Evolutionary conservation across 2,888 invertebrate species (phyloP).

Genomic region (Catocala sponsa): DNA sequence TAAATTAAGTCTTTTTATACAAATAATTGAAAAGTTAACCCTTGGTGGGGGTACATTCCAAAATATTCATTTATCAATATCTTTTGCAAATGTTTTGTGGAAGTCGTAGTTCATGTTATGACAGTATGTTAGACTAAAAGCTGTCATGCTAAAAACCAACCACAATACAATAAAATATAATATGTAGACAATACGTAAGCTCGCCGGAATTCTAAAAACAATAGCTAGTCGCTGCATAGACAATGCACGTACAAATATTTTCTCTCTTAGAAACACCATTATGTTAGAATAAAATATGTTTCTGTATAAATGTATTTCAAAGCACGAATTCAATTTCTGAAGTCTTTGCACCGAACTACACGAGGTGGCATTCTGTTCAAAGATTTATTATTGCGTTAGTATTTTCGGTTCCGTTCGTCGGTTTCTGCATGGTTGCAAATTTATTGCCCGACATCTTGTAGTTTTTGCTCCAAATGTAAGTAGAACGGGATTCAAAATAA

Average conservation of each 20-base stretch:
- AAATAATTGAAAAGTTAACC: too few relatives aligned
- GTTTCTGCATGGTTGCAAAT: constrained; percentile 22
- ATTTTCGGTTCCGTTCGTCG: constrained; percentile 22
- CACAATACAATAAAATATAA: background rate
- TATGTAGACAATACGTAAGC: background rate
- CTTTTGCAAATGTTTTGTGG: too few relatives aligned
- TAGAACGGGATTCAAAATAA: background rate
- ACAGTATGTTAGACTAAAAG: too few relatives aligned
- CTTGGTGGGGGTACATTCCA: too few relatives aligned
- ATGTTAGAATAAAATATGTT: too few relatives aligned
- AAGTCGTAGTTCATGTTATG: too few relatives aligned
- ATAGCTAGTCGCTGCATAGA: background rate
- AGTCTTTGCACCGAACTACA: constrained; percentile 19
- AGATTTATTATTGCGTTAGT: constrained; percentile 33
- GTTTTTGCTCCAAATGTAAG: constrained; percentile 14
- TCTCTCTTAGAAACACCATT: background rate
- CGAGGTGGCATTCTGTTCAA: constrained; percentile 6
- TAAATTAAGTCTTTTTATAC: too few relatives aligned
- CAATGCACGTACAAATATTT: background rate
- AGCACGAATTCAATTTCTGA: constrained; percentile 16
- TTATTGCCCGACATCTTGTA: constrained; percentile 22
- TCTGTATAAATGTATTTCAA: background rate
- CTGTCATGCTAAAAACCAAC: background rate
- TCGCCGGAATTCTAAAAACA: background rate
- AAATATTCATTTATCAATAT: too few relatives aligned